These are phyloP conservation scores for Coptodon bakossiorum DNA, from an alignment of 2,113 vertebrate species.

Conservation along the genomic window DNA sequence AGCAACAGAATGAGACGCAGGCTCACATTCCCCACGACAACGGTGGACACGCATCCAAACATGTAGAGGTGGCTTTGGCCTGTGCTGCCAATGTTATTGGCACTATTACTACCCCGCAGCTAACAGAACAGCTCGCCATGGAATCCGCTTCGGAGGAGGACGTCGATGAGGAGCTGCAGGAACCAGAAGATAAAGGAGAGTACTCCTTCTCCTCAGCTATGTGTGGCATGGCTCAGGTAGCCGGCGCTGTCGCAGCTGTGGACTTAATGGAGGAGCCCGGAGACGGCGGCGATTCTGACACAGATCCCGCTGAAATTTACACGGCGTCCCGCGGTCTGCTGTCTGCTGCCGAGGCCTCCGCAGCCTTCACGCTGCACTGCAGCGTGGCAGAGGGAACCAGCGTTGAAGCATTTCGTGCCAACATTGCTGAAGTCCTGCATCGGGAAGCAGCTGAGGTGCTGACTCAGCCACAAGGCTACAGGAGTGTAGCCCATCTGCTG, in stretches of 20 bases:
- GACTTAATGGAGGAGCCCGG: constrained; percentile 72
- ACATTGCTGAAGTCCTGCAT: constrained; percentile 82
- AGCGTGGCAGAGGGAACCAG: constrained; percentile 73
- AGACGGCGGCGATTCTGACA: constrained; percentile 18
- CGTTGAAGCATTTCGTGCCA: constrained; percentile 76
- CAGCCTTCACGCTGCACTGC: constrained; percentile 72
- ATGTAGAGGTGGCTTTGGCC: constrained; percentile 84
- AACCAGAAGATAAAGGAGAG: constrained; percentile 39
- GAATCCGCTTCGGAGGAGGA: constrained; percentile 67
- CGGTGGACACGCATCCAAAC: constrained; percentile 64
- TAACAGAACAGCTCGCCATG: constrained; percentile 74
- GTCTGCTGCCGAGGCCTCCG: constrained; percentile 74
- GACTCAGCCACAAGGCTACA: constrained; percentile 74
- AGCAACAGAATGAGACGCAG: constrained; percentile 35
- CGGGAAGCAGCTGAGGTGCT: constrained; percentile 79
- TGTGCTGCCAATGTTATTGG: constrained; percentile 90
- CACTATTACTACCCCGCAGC: constrained; percentile 86
- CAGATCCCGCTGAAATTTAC: constrained; percentile 48
- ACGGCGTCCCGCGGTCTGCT: constrained; percentile 72
- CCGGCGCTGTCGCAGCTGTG: constrained; percentile 83
- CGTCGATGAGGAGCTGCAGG: constrained; percentile 26
- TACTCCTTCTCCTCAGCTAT: constrained; percentile 86
- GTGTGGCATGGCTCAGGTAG: constrained; percentile 87
- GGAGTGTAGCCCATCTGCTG: constrained; percentile 78
- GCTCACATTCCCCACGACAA: background rate